phyloP scores from a whole-genome alignment of 2,888 invertebrate species.

The Brenthis daphne region DNA sequence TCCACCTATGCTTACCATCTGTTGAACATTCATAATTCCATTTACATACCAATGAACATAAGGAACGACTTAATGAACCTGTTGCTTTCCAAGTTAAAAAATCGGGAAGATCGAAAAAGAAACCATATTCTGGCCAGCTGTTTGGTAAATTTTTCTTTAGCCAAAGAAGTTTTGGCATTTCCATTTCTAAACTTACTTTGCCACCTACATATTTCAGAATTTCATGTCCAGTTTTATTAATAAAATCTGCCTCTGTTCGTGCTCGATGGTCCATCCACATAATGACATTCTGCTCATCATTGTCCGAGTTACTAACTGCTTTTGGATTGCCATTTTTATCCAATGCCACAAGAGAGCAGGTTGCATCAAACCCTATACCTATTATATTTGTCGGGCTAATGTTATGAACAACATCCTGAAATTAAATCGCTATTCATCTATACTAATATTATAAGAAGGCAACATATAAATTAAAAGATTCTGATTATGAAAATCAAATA shows the following conservation, averaged over 20 bases:
- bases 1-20: constrained; percentile 86
- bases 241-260: constrained; percentile 87
- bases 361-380: constrained; percentile 97
- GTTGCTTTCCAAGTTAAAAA: constrained; percentile 97
- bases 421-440: not conserved
- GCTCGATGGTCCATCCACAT: constrained; percentile 98
- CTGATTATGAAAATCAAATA: no score
- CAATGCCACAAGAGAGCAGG: constrained; percentile 94
- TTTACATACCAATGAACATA: constrained; percentile 96
- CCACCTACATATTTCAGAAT: constrained; percentile 94
- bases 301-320: constrained; percentile 85
- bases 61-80: constrained; percentile 87
- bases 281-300: constrained; percentile 89
- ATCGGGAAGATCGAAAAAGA: constrained; percentile 96
- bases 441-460: no score
- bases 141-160: constrained; percentile 87
- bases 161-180: constrained; percentile 97
- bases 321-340: constrained; percentile 86
- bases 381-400: constrained; percentile 83
- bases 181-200: constrained; percentile 97
- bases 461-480: no score
- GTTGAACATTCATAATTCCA: constrained; percentile 92
- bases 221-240: constrained; percentile 89
- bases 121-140: constrained; percentile 87
- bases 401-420: constrained; percentile 83